phyloP scores from a whole-genome alignment of 2,113 vertebrate genomes.

The Carlito syrichta region DNA sequence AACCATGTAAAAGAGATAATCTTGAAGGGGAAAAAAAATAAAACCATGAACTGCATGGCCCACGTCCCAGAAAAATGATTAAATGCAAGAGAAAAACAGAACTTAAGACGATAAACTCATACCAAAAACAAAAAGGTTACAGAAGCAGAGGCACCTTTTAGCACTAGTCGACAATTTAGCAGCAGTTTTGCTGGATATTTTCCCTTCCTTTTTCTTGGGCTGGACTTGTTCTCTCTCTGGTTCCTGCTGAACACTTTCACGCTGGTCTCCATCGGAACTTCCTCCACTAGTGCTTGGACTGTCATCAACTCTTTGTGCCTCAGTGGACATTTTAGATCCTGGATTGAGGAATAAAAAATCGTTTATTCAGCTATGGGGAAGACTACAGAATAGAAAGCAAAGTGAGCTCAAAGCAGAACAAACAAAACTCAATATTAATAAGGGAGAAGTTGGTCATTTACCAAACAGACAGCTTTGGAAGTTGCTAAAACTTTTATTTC shows the following conservation, averaged over 20 bases:
- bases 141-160: constrained; percentile 88
- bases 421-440: neutral
- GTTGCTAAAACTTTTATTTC: constrained; percentile 17
- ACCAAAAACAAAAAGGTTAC: neutral
- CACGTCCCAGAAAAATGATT: neutral
- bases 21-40: neutral
- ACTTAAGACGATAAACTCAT: neutral
- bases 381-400: neutral
- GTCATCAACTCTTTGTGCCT: constrained; percentile 97
- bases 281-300: constrained; percentile 99
- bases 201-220: constrained; percentile 98
- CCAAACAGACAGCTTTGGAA: neutral
- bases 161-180: constrained; percentile 99
- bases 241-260: constrained; percentile 92
- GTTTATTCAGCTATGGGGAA: neutral
- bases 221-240: constrained; percentile 96
- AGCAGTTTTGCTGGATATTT: constrained; percentile 99
- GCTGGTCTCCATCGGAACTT: constrained; percentile 97
- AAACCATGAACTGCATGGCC: neutral
- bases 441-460: neutral
- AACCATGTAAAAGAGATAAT: neutral
- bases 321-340: constrained; percentile 96
- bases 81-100: neutral
- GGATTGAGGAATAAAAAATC: constrained; percentile 58
- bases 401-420: neutral